Evolutionary conservation across 2,797 vertebrate genomes (phyloP).

Genomic region (Characodon lateralis): DNA sequence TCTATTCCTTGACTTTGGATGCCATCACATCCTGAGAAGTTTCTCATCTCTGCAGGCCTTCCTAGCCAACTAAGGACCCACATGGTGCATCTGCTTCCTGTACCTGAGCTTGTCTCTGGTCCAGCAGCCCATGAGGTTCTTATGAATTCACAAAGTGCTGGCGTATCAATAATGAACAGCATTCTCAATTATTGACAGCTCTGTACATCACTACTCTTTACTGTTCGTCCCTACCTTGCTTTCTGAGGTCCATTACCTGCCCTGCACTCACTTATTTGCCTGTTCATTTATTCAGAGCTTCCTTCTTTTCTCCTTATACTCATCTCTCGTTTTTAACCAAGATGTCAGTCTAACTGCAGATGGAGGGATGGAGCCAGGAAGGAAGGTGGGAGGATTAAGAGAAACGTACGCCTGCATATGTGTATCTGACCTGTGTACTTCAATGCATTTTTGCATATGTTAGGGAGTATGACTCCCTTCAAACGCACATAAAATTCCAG

Average conservation of each 20-base stretch:
- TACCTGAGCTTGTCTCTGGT: constrained; percentile 37
- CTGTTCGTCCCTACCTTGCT: constrained; percentile 58
- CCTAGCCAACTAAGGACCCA: constrained; percentile 1
- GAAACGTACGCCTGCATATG: constrained; percentile 23
- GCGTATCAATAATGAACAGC: constrained; percentile 66
- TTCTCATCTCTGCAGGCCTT: background rate
- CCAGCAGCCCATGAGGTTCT: constrained; percentile 37
- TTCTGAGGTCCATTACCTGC: constrained; percentile 75
- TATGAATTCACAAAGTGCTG: constrained; percentile 68
- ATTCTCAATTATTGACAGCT: constrained; percentile 71
- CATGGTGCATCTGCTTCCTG: constrained; percentile 28
- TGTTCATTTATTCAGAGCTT: constrained; percentile 75
- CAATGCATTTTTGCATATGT: constrained; percentile 26
- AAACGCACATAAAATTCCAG: constrained; percentile 18
- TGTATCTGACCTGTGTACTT: constrained; percentile 13
- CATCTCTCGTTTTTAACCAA: constrained; percentile 10
- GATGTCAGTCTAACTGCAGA: constrained; percentile 50
- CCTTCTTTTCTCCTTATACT: constrained; percentile 34
- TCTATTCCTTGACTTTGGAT: constrained; percentile 14
- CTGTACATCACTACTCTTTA: constrained; percentile 73
- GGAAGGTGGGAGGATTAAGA: constrained; percentile 33
- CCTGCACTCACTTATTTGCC: constrained; percentile 72
- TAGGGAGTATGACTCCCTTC: constrained; percentile 15
- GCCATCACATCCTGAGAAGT: constrained; percentile 7
- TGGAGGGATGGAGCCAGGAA: constrained; percentile 8